These are phyloP conservation scores for Caenorhabditis sp. DNA, from an alignment of 2,888 invertebrate species.

Conservation along the genomic window DNA sequence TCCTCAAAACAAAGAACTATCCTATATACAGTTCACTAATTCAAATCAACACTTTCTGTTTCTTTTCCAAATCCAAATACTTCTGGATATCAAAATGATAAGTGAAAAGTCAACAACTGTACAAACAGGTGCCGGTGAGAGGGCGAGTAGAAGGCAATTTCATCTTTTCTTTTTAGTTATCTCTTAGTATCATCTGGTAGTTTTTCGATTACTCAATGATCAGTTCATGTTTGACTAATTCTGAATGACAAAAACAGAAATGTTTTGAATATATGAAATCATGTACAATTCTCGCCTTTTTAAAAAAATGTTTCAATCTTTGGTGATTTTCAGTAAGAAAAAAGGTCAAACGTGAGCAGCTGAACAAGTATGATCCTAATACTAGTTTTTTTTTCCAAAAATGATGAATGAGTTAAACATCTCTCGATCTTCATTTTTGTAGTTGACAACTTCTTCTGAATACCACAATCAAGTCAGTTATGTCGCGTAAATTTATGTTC, in stretches of 20 bases:
- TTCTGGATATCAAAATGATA: slow-evolving; percentile 62
- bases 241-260: neutral
- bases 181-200: slow-evolving; percentile 43
- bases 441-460: too few species aligned
- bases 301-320: too few species aligned
- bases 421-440: too few species aligned
- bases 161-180: slow-evolving; percentile 13
- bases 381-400: too few species aligned
- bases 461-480: too few species aligned
- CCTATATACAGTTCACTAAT: neutral
- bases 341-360: too few species aligned
- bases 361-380: too few species aligned
- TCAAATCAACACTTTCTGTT: slow-evolving; percentile 40
- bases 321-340: too few species aligned
- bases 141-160: slow-evolving; percentile 31
- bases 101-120: slow-evolving; percentile 64
- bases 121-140: slow-evolving; percentile 49
- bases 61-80: slow-evolving; percentile 15
- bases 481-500: too few species aligned
- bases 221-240: slow-evolving; percentile 2
- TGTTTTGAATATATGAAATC: neutral
- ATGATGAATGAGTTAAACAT: too few species aligned
- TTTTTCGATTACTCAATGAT: slow-evolving; percentile 16
- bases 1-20: neutral
- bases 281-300: neutral